phyloP scores from a whole-genome alignment of 2,888 invertebrate species.

The Andrena camellia region DNA sequence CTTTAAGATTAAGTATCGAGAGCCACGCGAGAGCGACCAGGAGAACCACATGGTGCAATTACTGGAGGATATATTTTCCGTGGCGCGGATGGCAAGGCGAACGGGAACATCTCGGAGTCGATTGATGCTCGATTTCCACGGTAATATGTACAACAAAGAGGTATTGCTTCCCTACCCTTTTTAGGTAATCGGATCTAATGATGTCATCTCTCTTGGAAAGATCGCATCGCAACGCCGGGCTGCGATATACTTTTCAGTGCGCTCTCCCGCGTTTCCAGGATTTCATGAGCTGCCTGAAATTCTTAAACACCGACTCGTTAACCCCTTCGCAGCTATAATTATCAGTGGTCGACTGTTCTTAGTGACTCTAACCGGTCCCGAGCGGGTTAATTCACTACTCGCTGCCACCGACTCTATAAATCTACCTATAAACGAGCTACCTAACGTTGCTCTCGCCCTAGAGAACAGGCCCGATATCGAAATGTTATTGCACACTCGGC shows the following conservation, averaged over 20 bases:
- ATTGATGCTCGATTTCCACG: slow-evolving; percentile 7
- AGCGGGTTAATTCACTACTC: slow-evolving; percentile 30
- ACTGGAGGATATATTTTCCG: slow-evolving; percentile 18
- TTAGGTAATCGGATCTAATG: slow-evolving; percentile 8
- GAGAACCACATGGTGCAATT: slow-evolving; percentile 43
- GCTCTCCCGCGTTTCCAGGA: not conserved
- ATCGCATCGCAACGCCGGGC: not conserved
- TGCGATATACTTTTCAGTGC: not conserved
- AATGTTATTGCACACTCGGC: slow-evolving; percentile 77
- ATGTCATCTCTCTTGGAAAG: not conserved
- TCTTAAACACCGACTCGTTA: slow-evolving; percentile 24
- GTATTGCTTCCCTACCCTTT: not conserved
- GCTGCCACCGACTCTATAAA: slow-evolving; percentile 41
- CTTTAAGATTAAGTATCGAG: slow-evolving; percentile 62
- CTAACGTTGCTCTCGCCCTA: slow-evolving; percentile 56
- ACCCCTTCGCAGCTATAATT: slow-evolving; percentile 5
- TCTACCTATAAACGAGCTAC: slow-evolving; percentile 50
- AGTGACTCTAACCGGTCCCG: not conserved
- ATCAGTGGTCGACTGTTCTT: not conserved
- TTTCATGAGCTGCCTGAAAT: slow-evolving; percentile 28
- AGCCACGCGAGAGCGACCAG: slow-evolving; percentile 62
- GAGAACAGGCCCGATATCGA: slow-evolving; percentile 58
- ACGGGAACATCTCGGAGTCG: slow-evolving; percentile 4
- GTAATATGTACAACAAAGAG: slow-evolving; percentile 18
- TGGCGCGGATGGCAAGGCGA: slow-evolving; percentile 17